Conservation (phyloP, 2,113 vertebrate genomes). For the Odocoileus virginianus region DNA sequence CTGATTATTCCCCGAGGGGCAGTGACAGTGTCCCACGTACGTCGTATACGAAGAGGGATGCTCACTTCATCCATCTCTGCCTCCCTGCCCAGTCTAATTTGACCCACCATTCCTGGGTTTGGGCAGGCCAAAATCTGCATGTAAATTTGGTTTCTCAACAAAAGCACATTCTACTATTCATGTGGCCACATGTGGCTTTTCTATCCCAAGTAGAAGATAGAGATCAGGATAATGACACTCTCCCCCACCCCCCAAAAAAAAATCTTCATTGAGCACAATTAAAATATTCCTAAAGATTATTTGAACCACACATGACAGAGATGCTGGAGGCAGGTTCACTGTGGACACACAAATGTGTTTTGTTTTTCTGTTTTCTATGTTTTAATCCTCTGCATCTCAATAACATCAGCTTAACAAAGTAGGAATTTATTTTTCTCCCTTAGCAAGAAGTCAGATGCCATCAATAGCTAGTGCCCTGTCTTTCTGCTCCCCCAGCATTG, state of each 20-base stretch:
- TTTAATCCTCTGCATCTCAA: background rate
- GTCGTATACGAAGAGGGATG: background rate
- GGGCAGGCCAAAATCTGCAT: background rate
- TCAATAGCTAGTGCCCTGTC: background rate
- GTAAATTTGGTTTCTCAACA: background rate
- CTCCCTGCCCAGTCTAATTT: background rate
- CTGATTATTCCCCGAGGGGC: background rate
- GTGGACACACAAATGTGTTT: background rate
- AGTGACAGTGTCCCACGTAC: accelerated
- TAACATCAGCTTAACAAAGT: background rate
- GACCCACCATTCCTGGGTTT: background rate
- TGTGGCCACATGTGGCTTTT: background rate
- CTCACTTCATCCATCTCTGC: background rate
- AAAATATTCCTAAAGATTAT: background rate
- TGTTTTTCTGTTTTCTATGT: background rate
- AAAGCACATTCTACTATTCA: background rate
- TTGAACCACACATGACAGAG: background rate
- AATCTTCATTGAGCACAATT: background rate
- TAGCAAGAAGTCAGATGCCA: background rate
- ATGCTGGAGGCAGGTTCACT: background rate
- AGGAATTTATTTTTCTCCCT: background rate
- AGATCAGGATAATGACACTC: background rate
- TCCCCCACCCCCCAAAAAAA: accelerated
- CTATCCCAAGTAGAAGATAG: background rate
- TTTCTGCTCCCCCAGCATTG: background rate